A percentile compares a stretch with the other conserved stretches of the same genome.
These are phyloP conservation scores for Hormaphis cornu DNA, from an alignment of 1,140 invertebrate species.

Conservation along the genomic window DNA sequence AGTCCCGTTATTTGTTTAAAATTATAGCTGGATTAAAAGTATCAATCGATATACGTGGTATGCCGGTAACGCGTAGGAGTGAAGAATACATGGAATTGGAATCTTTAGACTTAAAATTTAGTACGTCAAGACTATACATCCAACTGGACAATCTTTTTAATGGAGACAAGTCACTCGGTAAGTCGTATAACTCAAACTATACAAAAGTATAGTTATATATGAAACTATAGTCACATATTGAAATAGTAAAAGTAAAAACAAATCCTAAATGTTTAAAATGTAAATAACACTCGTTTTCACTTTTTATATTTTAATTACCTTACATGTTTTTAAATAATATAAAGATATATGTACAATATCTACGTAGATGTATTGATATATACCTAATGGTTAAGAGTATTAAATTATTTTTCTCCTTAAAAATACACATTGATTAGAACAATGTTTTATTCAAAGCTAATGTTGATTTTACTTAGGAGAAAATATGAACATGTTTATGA, in stretches of 20 bases:
- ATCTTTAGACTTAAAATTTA: conserved; percentile 35
- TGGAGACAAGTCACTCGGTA: background rate
- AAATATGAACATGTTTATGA: conserved; percentile 49
- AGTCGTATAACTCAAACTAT: background rate
- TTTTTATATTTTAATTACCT: too few species aligned
- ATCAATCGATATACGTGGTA: conserved; percentile 2
- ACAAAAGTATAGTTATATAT: background rate
- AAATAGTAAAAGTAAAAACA: too few species aligned
- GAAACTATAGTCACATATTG: too few species aligned
- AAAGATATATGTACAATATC: too few species aligned
- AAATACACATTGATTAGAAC: background rate
- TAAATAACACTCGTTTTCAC: too few species aligned
- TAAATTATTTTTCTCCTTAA: too few species aligned
- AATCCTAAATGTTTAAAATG: too few species aligned
- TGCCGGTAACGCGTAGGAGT: background rate
- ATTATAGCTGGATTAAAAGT: background rate
- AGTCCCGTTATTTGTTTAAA: background rate
- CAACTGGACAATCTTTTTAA: conserved; percentile 33
- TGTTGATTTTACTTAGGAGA: conserved; percentile 37
- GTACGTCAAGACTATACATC: conserved; percentile 34
- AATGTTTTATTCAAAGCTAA: background rate
- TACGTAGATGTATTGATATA: too few species aligned
- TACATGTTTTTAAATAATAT: too few species aligned
- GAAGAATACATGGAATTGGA: conserved; percentile 35
- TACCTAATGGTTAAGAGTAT: too few species aligned